Evolutionary conservation across 2,888 invertebrate genomes (phyloP).

Genomic region (Eristalis tenax): DNA sequence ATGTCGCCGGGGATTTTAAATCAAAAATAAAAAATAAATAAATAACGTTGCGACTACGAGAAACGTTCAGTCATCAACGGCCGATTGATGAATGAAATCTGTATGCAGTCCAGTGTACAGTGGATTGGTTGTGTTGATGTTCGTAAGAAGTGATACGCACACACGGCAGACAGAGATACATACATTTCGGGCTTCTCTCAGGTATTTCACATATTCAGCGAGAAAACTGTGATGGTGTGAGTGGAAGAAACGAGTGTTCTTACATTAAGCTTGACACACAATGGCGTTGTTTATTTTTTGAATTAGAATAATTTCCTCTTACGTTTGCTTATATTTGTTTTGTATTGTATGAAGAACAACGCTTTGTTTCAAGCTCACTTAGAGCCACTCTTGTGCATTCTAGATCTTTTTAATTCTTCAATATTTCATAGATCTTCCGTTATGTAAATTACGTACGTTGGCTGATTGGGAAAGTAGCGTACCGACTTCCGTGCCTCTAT

Average conservation of each 20-base stretch:
- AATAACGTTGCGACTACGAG: constrained; percentile 13
- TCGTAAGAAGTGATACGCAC: background rate
- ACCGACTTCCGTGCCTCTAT: too few relatives aligned
- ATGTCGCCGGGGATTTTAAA: constrained; percentile 46
- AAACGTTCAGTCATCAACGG: constrained; percentile 35
- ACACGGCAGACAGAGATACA: background rate
- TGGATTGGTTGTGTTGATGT: constrained; percentile 20
- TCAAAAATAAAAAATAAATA: constrained; percentile 62
- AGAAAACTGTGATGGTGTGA: background rate
- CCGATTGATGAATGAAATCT: constrained; percentile 62
- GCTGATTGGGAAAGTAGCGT: too few relatives aligned
- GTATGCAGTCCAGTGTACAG: constrained; percentile 21
- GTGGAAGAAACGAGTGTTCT: background rate
- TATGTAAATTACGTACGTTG: too few relatives aligned
- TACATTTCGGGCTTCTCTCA: background rate
- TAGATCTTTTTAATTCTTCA: too few relatives aligned
- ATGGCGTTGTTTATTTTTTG: background rate
- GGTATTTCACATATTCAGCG: constrained; percentile 39
- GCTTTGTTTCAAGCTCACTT: too few relatives aligned
- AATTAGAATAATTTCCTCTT: background rate
- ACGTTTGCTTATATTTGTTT: too few relatives aligned
- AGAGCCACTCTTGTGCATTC: too few relatives aligned
- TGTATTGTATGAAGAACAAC: too few relatives aligned
- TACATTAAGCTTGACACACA: constrained; percentile 2
- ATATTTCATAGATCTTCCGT: too few relatives aligned